A percentile compares a stretch with the other conserved stretches of the same genome.
These are phyloP conservation scores for Styela plicata DNA, from an alignment of 23 tunicate species.

Conservation along the genomic window DNA sequence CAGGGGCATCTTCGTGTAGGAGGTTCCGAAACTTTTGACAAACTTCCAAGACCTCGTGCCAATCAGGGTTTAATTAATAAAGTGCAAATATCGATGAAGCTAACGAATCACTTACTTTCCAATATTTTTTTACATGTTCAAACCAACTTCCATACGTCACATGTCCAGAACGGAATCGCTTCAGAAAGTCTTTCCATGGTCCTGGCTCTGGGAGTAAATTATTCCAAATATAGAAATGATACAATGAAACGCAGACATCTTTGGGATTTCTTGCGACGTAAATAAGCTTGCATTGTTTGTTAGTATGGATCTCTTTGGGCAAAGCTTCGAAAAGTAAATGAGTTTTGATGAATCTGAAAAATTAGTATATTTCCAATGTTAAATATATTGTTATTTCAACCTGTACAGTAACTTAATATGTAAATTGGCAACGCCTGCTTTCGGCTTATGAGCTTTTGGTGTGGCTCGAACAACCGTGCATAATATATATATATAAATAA, in stretches of 20 bases:
- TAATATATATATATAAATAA: too few relatives aligned
- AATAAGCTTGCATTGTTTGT: neutral
- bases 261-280: neutral
- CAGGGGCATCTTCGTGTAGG: too few relatives aligned
- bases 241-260: neutral
- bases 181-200: neutral
- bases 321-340: neutral
- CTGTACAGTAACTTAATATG: neutral
- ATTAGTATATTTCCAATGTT: too few relatives aligned
- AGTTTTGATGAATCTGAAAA: neutral
- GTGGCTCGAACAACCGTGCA: too few relatives aligned
- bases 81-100: too few relatives aligned
- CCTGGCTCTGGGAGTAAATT: neutral
- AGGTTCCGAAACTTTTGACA: too few relatives aligned
- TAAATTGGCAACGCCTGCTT: neutral
- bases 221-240: too few relatives aligned
- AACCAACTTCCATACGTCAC: neutral
- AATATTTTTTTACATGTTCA: neutral
- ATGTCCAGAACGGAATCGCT: neutral
- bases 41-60: too few relatives aligned
- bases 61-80: too few relatives aligned
- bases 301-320: neutral
- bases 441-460: neutral
- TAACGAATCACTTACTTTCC: neutral
- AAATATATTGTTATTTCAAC: neutral